Conservation (phyloP, 2,797 vertebrate genomes). For the Pteronotus mesoamericanus region DNA sequence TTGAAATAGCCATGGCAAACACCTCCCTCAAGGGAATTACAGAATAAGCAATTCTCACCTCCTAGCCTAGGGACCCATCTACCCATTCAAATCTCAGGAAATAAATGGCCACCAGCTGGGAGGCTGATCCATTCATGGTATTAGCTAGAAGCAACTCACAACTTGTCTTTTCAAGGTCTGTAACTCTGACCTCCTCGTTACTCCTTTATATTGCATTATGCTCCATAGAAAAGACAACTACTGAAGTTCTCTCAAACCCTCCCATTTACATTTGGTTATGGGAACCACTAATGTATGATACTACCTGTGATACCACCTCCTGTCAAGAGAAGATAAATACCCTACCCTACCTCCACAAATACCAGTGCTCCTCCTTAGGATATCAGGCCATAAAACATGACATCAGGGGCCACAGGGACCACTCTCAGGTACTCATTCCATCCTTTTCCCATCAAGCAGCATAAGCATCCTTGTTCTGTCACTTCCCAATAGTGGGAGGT, state of each 20-base stretch:
- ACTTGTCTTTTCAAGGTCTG: not conserved
- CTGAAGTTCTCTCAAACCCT: not conserved
- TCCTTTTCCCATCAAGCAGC: not conserved
- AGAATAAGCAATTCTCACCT: not conserved
- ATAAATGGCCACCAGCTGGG: not conserved
- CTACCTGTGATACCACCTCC: not conserved
- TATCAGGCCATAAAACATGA: not conserved
- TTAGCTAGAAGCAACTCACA: not conserved
- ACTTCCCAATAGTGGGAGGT: not conserved
- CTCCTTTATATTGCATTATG: not conserved
- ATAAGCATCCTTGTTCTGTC: not conserved
- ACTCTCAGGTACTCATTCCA: not conserved
- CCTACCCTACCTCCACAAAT: too few species aligned
- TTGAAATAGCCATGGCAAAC: not conserved
- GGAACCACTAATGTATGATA: not conserved
- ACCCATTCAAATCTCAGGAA: not conserved
- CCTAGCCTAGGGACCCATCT: not conserved
- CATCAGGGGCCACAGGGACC: not conserved
- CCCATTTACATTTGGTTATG: not conserved
- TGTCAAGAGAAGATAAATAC: not conserved
- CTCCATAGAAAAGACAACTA: not conserved
- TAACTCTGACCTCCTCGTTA: not conserved
- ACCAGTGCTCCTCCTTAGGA: not conserved
- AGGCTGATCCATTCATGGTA: not conserved
- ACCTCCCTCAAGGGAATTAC: not conserved